phyloP scores from a whole-genome alignment of 2,113 vertebrate species.

The Phaethornis superciliosus region DNA sequence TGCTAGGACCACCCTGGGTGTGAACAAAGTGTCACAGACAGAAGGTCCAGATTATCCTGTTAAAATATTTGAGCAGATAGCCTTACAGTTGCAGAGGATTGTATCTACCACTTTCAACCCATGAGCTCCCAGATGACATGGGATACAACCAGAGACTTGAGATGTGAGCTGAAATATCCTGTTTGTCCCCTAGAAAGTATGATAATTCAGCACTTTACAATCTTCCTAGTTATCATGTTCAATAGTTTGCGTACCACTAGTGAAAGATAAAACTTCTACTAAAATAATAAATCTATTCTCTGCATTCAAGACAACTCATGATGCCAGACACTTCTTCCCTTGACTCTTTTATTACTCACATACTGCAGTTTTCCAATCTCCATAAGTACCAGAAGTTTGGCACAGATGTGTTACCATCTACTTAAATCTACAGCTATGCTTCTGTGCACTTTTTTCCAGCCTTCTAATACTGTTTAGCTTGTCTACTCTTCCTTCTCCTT shows the following conservation, averaged over 20 bases:
- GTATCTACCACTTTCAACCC: background rate
- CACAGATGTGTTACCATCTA: background rate
- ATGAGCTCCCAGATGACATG: background rate
- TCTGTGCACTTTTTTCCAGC: background rate
- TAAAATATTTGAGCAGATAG: background rate
- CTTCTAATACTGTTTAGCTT: background rate
- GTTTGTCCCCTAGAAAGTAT: background rate
- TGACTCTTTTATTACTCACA: background rate
- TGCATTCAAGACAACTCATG: background rate
- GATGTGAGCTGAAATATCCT: background rate
- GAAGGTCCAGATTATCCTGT: background rate
- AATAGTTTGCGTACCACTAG: background rate
- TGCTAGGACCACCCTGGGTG: background rate
- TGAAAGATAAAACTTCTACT: background rate
- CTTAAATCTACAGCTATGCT: background rate
- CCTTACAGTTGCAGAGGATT: background rate
- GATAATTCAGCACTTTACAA: background rate
- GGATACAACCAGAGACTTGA: background rate
- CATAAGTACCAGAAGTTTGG: background rate
- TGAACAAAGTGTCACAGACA: background rate
- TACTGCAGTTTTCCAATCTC: background rate
- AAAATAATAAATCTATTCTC: background rate
- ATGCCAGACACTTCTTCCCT: background rate
- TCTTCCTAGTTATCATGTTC: background rate
- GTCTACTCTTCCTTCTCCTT: background rate